These are phyloP conservation scores for Neomorphus geoffroyi DNA, from an alignment of 2,797 vertebrate species.

Conservation along the genomic window DNA sequence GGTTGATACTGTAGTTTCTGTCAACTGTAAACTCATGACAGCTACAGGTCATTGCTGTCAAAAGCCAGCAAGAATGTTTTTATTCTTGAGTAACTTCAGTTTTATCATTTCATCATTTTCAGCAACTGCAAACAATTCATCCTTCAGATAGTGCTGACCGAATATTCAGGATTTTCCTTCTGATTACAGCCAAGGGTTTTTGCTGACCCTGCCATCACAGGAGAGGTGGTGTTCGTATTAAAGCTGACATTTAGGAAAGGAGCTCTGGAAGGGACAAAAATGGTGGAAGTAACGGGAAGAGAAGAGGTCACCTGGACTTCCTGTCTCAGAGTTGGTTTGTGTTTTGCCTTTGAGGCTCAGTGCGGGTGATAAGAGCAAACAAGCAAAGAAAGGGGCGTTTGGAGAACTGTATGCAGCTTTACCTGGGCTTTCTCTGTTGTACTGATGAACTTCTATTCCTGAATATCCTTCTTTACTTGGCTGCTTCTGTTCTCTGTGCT, in stretches of 20 bases:
- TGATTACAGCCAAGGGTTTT: not conserved
- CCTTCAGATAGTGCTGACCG: not conserved
- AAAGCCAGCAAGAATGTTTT: not conserved
- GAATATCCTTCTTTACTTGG: not conserved
- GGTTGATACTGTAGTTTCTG: not conserved
- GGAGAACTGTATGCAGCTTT: not conserved
- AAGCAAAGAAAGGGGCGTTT: not conserved
- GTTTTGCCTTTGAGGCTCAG: no score
- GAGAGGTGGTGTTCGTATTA: not conserved
- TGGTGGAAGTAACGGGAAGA: not conserved
- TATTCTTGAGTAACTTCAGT: not conserved
- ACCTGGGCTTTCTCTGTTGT: not conserved
- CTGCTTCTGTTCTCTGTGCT: not conserved
- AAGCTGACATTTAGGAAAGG: not conserved
- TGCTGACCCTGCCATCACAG: fast-evolving
- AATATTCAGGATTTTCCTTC: not conserved
- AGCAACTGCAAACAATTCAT: not conserved
- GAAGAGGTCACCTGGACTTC: not conserved
- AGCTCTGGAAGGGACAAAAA: not conserved
- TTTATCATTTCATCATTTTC: not conserved
- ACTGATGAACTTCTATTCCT: not conserved
- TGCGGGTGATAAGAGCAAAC: not conserved
- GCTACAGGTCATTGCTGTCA: not conserved
- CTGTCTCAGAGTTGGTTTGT: not conserved
- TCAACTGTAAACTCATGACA: not conserved